phyloP scores from a whole-genome alignment of 2,888 invertebrate genomes.

The Tanypteryx hageni region DNA sequence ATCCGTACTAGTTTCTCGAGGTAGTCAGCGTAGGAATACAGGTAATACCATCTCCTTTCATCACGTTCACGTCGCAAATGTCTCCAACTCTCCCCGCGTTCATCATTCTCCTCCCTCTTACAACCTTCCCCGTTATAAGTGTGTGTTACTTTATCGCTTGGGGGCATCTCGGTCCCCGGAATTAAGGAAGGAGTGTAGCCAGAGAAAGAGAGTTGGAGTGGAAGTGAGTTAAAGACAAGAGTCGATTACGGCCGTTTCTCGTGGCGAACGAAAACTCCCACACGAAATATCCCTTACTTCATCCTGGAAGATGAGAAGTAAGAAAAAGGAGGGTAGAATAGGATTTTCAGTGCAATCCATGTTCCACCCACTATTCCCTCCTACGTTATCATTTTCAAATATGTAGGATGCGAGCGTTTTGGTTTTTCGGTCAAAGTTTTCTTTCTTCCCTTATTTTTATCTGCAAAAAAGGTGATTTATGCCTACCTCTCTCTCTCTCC shows the following conservation, averaged over 20 bases:
- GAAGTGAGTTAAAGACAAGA: background rate
- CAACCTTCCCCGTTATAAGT: conserved; percentile 12
- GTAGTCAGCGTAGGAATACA: too few relatives aligned
- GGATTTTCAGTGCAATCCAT: too few relatives aligned
- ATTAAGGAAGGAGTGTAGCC: too few relatives aligned
- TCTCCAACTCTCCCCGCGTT: background rate
- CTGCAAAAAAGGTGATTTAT: too few relatives aligned
- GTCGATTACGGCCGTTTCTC: background rate
- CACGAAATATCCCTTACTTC: background rate
- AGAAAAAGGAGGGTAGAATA: conserved; percentile 21
- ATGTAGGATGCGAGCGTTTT: too few relatives aligned
- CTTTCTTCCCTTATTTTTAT: too few relatives aligned
- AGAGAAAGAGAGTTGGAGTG: background rate
- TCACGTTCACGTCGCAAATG: background rate
- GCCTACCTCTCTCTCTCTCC: too few relatives aligned
- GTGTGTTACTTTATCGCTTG: background rate
- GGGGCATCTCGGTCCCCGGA: conserved; percentile 6
- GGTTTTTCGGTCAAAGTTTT: too few relatives aligned
- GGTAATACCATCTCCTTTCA: background rate
- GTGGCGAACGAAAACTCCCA: background rate
- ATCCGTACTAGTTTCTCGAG: too few relatives aligned
- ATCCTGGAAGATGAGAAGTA: background rate
- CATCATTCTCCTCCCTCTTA: background rate
- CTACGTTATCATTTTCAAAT: too few relatives aligned
- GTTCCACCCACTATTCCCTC: too few relatives aligned